Conservation (phyloP, 2,888 invertebrate species). For the Prosopocoilus inquinatus region DNA sequence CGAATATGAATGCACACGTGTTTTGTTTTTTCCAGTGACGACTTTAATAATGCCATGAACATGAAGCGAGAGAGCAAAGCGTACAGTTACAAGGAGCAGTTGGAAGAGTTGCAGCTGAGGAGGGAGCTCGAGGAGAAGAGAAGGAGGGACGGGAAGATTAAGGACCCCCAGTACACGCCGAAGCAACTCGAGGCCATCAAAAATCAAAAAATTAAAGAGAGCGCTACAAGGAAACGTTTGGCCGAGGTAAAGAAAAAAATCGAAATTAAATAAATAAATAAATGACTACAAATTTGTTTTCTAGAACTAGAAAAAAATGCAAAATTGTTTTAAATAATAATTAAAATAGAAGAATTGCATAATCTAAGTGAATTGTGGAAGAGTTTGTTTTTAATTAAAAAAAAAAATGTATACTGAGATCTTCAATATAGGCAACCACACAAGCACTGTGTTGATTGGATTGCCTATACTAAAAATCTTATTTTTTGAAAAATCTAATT, state of each 20-base stretch:
- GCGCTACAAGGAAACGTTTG: slow-evolving; percentile 69
- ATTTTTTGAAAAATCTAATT: no score
- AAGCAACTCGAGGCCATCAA: slow-evolving; percentile 93
- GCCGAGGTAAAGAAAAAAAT: slow-evolving; percentile 51
- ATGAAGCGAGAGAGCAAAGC: slow-evolving; percentile 94
- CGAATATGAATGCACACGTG: neutral
- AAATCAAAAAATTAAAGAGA: slow-evolving; percentile 82
- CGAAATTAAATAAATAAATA: no score
- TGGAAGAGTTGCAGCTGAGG: slow-evolving; percentile 90
- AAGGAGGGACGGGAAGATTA: slow-evolving; percentile 73
- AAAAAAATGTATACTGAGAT: no score
- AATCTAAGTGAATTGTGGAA: no score
- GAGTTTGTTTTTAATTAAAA: no score
- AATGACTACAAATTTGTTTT: no score
- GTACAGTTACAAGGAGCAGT: slow-evolving; percentile 94
- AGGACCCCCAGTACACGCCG: slow-evolving; percentile 70
- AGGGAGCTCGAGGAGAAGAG: slow-evolving; percentile 90
- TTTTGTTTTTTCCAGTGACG: slow-evolving; percentile 44
- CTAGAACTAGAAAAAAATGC: no score
- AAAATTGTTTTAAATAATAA: neutral
- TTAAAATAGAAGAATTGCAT: neutral
- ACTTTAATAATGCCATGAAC: slow-evolving; percentile 63
- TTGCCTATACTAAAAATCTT: no score
- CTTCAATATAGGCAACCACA: no score
- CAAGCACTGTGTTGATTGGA: no score